Base-by-base conservation (phyloP, 2,113 vertebrate genomes). In the Ceyx melanurus region DNA sequence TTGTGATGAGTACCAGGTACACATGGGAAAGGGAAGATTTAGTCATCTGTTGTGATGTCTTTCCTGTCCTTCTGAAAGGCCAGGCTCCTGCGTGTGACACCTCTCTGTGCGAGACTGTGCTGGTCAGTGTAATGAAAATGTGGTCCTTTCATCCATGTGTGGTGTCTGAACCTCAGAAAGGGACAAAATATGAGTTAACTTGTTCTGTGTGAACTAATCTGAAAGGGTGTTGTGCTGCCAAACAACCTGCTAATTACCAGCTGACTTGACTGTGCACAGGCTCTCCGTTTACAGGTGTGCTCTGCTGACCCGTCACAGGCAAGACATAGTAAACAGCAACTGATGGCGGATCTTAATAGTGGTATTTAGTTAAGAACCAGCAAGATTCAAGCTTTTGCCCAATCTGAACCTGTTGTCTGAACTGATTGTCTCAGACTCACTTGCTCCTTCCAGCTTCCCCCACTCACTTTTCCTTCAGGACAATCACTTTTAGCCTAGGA, bases 381-480 rank as follows among this genome's bases (percentile, higher is more conserved):
- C 2, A 53, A 83, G 7, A 28, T 45, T 50, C 60, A 80, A 51
- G 43, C 15, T 58, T 93, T 68, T 73, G 7, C 19, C 21, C 37
- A 37, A 37, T 37, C 37, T 37, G 37, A 37, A 37, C 37, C 37
- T 37, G 37, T 10, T 37, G 37, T 37, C 37, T 37, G 37, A 37
- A 37, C 37, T 62, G 35, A 33, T 21, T 68, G 7, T 33, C 9
- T 83, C 37, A 54, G 13, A 18, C 14, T 26, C 13, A 22, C 15
- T 68, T 9, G 1, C 15, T 73, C 6, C 18, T 4, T 9, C 3
- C 33, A 80, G 8, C 0, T 0, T 28, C 58, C 19, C 0, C 19
- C 0, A 0, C 5, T 58, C 7, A 37, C 9, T 40, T 66, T 71
- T 28, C 8, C 33, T 0, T 0, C 17, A 21, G 9, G 5, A 12